phyloP scores from a whole-genome alignment of 2,113 vertebrate species.

The Bubo scandiacus region DNA sequence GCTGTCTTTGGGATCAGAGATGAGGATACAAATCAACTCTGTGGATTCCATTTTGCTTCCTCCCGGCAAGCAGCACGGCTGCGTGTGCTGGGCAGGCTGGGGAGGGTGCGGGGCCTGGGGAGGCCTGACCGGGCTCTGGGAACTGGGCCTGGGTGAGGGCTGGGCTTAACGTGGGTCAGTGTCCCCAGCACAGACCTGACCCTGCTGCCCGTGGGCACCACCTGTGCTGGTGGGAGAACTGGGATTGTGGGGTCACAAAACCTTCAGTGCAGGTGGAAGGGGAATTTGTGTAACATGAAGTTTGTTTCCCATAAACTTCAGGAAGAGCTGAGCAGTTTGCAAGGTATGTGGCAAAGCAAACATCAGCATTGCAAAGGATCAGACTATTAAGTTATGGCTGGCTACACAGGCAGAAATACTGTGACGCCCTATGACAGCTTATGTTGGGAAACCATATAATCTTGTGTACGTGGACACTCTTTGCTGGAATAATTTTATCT shows the following conservation, averaged over 20 bases:
- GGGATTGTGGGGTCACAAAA: fast-evolving
- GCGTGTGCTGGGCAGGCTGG: too few relatives aligned
- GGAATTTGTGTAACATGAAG: neutral
- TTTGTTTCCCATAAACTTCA: neutral
- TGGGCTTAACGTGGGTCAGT: too few relatives aligned
- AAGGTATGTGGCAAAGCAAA: neutral
- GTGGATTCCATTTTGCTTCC: neutral
- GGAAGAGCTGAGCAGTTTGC: neutral
- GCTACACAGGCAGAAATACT: neutral
- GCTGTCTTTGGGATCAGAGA: neutral
- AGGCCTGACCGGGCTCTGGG: too few relatives aligned
- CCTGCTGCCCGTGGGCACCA: too few relatives aligned
- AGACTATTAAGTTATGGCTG: neutral
- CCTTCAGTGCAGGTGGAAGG: neutral
- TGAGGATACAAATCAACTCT: neutral
- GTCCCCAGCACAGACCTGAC: too few relatives aligned
- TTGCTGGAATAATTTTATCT: neutral
- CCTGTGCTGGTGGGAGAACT: too few relatives aligned
- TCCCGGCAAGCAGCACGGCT: too few relatives aligned
- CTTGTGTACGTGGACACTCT: neutral
- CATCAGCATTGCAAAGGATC: neutral
- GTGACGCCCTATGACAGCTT: neutral
- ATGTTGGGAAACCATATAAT: neutral
- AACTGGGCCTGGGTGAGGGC: too few relatives aligned
- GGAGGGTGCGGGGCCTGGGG: too few relatives aligned